These are phyloP conservation scores for Drosophila sucinea DNA, from an alignment of 1,140 invertebrate species.

Conservation along the genomic window DNA sequence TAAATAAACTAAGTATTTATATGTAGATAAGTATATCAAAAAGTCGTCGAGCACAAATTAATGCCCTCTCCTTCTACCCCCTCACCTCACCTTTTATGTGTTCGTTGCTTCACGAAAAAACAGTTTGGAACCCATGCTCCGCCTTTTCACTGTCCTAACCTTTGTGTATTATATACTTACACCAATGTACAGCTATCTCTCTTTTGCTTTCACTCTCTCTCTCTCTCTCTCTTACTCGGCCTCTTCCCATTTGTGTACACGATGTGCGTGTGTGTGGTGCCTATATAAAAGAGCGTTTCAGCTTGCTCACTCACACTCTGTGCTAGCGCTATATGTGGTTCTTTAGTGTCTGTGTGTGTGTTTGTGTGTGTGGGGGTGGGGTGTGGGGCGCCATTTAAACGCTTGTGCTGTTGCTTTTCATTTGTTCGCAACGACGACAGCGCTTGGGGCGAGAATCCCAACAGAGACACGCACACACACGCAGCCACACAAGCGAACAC, in stretches of 20 bases:
- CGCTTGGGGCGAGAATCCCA: slow-evolving; percentile 64
- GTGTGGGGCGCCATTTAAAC: slow-evolving; percentile 79
- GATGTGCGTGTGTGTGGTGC: slow-evolving; percentile 55
- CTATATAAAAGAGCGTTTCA: slow-evolving; percentile 40
- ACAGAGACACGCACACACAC: slow-evolving; percentile 53
- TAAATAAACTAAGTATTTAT: slow-evolving; percentile 53
- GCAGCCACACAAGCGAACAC: slow-evolving; percentile 34
- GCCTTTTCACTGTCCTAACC: slow-evolving; percentile 53
- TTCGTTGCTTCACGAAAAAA: too few relatives aligned
- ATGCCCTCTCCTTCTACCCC: slow-evolving; percentile 6
- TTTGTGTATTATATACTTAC: slow-evolving; percentile 22
- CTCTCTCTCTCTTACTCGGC: slow-evolving; percentile 5
- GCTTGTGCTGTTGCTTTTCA: slow-evolving; percentile 64
- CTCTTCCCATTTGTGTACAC: slow-evolving; percentile 45
- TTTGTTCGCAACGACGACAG: slow-evolving; percentile 47
- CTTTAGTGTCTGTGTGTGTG: slow-evolving; percentile 11
- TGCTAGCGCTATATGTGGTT: slow-evolving; percentile 22
- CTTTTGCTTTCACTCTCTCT: slow-evolving; percentile 12
- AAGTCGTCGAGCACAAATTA: slow-evolving; percentile 13
- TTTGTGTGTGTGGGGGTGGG: slow-evolving; percentile 56
- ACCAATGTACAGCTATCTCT: slow-evolving; percentile 28
- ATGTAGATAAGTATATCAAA: slow-evolving; percentile 17
- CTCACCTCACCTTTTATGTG: slow-evolving; percentile 32
- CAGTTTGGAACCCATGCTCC: slow-evolving; percentile 63
- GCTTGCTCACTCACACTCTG: slow-evolving; percentile 36